Evolutionary conservation across 2,797 vertebrate species (phyloP), one percentile per base, ranked within the genome.

Genomic region (Siniperca undulata): DNA sequence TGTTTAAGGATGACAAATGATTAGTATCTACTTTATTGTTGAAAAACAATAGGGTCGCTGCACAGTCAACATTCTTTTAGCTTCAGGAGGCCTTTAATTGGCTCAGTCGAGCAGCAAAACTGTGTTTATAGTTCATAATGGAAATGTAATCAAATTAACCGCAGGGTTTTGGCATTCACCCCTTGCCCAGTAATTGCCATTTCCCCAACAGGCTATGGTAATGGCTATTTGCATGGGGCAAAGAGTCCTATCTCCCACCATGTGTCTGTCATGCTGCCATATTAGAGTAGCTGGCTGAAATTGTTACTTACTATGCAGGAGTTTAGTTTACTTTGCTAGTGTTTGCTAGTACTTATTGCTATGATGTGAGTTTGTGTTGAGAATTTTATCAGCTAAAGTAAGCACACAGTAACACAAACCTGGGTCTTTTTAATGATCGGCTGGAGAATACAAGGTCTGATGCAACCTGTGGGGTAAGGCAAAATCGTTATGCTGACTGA

Each of bases 111-210:
- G 94, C 95, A 91, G 88, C 89, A 94, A 95, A 95, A 95, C 93
- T 93, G 92, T 95, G 95, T 95, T 95, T 94, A 95, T 95, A 92
- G 93, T 94, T 95, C 93, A 94, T 94, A 94, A 96, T 95, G 94
- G 93, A 94, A 95, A 92, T 94, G 89, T 94, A 95, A 96, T 96
- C 94, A 94, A 95, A 96, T 95, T 94, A 95, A 94, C 94, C 91
- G 83, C 87, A 90, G 93, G 93, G 89, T 93, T 95, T 93, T 95
- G 94, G 94, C 95, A 93, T 91, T 91, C 86, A 84, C 88, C 91
- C 86, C 84, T 93, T 92, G 91, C 89, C 90, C 87, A 82, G 93
- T 96, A 95, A 95, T 95, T 95, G 94, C 88, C 89, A 93, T 93
- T 93, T 89, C 91, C 93, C 94, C 91, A 87, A 86, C 90, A 92